These are phyloP conservation scores for Coranthus polyacanthus DNA, from an alignment of 2,797 vertebrate species.

Conservation along the genomic window DNA sequence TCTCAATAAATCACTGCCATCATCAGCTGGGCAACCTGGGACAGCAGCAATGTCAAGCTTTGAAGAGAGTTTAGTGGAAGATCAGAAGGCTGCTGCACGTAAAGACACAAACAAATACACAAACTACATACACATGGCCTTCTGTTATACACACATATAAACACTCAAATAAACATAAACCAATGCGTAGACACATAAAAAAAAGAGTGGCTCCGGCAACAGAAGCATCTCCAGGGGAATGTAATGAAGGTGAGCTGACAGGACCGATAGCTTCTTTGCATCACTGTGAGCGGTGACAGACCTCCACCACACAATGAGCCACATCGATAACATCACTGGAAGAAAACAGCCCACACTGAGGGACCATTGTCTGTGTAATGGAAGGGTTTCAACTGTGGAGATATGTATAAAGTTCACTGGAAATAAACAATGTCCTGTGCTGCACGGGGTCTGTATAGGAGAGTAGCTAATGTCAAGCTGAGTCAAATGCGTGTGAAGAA, in stretches of 20 bases:
- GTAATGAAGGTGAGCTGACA: conserved; percentile 57
- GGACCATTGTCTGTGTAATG: conserved; percentile 57
- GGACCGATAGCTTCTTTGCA: conserved; percentile 69
- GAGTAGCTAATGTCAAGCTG: too few relatives aligned
- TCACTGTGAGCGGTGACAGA: conserved; percentile 63
- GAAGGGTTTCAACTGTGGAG: conserved; percentile 45
- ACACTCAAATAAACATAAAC: conserved; percentile 53
- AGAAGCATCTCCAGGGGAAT: conserved; percentile 59
- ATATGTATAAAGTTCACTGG: conserved; percentile 31
- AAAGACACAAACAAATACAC: conserved; percentile 38
- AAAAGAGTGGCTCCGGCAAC: conserved; percentile 68
- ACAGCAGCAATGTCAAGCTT: conserved; percentile 63
- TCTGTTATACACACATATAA: conserved; percentile 7
- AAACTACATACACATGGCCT: conserved; percentile 12
- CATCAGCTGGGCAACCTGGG: conserved; percentile 42
- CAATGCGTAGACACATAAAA: conserved; percentile 45
- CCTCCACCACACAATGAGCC: conserved; percentile 69
- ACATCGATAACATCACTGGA: conserved; percentile 69
- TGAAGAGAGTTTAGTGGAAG: conserved; percentile 50
- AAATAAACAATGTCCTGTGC: conserved; percentile 24
- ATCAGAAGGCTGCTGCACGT: conserved; percentile 23
- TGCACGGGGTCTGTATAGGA: background rate
- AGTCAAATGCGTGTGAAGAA: background rate
- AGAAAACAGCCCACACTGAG: conserved; percentile 52
- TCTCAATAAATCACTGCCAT: conserved; percentile 80